Evolutionary conservation across 2,888 invertebrate species (phyloP).

Genomic region (Melinaea menophilus): DNA sequence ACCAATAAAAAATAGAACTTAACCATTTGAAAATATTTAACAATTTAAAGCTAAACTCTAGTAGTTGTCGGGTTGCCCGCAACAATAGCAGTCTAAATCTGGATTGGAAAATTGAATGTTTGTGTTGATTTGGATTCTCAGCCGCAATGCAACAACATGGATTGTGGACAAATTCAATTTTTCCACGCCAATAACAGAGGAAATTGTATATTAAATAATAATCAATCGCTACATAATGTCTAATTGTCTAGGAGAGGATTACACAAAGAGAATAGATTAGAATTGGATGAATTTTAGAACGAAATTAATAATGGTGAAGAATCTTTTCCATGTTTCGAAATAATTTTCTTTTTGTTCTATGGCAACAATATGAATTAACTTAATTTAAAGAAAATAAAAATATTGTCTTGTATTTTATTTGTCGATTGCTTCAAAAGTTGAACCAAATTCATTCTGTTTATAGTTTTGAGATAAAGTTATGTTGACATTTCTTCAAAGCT

Average conservation of each 20-base stretch:
- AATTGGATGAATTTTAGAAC: background rate
- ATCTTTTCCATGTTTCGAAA: too few relatives aligned
- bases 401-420: too few relatives aligned
- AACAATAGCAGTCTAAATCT: constrained; percentile 45
- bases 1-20: too few relatives aligned
- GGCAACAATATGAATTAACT: too few relatives aligned
- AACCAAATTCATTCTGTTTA: too few relatives aligned
- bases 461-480: constrained; percentile 21
- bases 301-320: background rate
- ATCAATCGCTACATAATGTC: constrained; percentile 17
- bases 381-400: too few relatives aligned
- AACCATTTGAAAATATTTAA: background rate
- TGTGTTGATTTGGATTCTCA: constrained; percentile 54
- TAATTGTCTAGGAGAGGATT: constrained; percentile 17
- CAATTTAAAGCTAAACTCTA: constrained; percentile 5
- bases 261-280: constrained; percentile 4
- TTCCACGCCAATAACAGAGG: constrained; percentile 64
- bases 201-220: constrained; percentile 36
- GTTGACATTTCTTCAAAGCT: constrained; percentile 20
- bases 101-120: constrained; percentile 62
- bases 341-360: too few relatives aligned
- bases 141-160: constrained; percentile 57
- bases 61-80: constrained; percentile 26
- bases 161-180: constrained; percentile 75
- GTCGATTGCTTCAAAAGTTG: too few relatives aligned